Evolutionary conservation across 2,113 vertebrate species (phyloP).

Genomic region (Dascyllus trimaculatus): DNA sequence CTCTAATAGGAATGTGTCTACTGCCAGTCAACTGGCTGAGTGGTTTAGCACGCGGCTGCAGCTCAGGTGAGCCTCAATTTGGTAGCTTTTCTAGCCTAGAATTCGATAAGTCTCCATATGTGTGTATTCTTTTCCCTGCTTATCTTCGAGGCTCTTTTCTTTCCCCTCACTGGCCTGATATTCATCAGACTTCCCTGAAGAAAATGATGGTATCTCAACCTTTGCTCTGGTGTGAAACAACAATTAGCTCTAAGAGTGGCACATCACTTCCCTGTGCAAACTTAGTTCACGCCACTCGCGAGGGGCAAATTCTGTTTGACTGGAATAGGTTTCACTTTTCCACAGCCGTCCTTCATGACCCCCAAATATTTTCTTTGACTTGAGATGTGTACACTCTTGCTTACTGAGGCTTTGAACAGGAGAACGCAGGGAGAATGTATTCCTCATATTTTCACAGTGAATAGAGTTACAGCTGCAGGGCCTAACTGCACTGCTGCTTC

Average conservation of each 20-base stretch:
- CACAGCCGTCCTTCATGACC: conserved; percentile 10
- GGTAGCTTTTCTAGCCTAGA: conserved; percentile 44
- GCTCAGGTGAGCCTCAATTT: conserved; percentile 74
- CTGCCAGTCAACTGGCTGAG: conserved; percentile 75
- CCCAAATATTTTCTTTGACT: conserved; percentile 20
- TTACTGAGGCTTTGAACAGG: conserved; percentile 46
- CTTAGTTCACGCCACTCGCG: conserved; percentile 6
- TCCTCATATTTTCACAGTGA: conserved; percentile 63
- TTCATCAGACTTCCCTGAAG: conserved; percentile 29
- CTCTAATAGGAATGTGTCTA: conserved; percentile 82
- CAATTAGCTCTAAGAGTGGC: conserved; percentile 12
- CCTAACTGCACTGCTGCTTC: conserved; percentile 51
- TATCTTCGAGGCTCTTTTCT: conserved; percentile 18
- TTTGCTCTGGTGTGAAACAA: conserved; percentile 45
- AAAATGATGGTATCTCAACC: conserved; percentile 42
- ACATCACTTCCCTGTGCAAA: conserved; percentile 29
- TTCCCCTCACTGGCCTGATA: conserved; percentile 28
- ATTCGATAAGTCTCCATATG: conserved; percentile 35
- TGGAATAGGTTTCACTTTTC: conserved; percentile 31
- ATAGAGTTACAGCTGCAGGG: conserved; percentile 68
- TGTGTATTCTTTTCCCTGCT: not conserved
- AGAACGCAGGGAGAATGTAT: conserved; percentile 41
- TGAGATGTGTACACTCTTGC: conserved; percentile 32
- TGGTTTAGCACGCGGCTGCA: conserved; percentile 39
- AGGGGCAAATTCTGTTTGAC: conserved; percentile 14